A percentile compares a stretch with the other conserved stretches of the same genome.
Evolutionary conservation across 1,140 invertebrate genomes (phyloP).

Genomic region (Galleria mellonella): DNA sequence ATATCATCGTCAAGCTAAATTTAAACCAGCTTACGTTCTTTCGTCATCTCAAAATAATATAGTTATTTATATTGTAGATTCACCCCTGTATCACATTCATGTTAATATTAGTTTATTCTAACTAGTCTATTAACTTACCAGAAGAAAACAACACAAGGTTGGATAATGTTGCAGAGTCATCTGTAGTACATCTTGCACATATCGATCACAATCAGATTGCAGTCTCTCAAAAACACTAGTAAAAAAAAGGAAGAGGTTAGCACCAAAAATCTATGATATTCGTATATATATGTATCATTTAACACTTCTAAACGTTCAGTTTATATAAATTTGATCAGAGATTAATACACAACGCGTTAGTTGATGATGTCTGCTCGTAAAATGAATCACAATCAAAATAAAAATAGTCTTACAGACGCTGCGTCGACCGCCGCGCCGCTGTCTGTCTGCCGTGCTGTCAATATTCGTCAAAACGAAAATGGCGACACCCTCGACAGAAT

Average conservation of each 20-base stretch:
- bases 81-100: no score
- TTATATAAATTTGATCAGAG: slow-evolving; percentile 35
- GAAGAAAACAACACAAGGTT: slow-evolving; percentile 39
- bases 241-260: slow-evolving; percentile 65
- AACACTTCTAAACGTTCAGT: slow-evolving; percentile 30
- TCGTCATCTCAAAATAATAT: not conserved
- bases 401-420: slow-evolving; percentile 68
- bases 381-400: slow-evolving; percentile 68
- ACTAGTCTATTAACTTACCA: slow-evolving; percentile 36
- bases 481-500: slow-evolving; percentile 71
- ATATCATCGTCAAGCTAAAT: slow-evolving; percentile 15
- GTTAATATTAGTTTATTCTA: no score
- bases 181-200: slow-evolving; percentile 71
- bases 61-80: no score
- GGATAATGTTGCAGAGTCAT: slow-evolving; percentile 57
- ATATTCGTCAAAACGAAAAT: slow-evolving; percentile 75
- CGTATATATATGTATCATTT: slow-evolving; percentile 37
- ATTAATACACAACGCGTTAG: slow-evolving; percentile 24
- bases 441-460: slow-evolving; percentile 72
- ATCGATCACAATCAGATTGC: slow-evolving; percentile 67
- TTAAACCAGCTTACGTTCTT: not conserved
- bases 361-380: slow-evolving; percentile 36
- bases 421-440: slow-evolving; percentile 64
- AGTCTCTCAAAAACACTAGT: slow-evolving; percentile 68
- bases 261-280: slow-evolving; percentile 50